Percentiles rank a stretch among this genome's conserved stretches.
Conservation (phyloP, 2,888 invertebrate species). For the Lasioglossum figueresi region DNA sequence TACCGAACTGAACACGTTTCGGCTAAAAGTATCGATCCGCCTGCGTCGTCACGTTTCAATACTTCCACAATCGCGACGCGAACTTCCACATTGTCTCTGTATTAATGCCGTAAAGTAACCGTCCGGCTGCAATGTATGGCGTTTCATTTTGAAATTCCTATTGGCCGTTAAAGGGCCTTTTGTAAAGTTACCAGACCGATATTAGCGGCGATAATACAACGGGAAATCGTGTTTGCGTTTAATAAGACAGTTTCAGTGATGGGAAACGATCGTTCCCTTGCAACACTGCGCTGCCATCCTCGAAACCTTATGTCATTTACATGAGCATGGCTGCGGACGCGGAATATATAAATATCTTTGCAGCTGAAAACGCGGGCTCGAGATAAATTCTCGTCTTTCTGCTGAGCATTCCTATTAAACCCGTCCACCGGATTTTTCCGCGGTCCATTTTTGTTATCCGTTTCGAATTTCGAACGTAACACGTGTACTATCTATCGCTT, state of each 20-base stretch:
- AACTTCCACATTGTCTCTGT: neutral
- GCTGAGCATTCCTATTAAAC: neutral
- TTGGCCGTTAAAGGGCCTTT: conserved; percentile 1
- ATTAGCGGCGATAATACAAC: conserved; percentile 11
- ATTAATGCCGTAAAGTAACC: neutral
- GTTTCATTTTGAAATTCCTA: conserved; percentile 18
- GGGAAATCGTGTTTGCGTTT: neutral
- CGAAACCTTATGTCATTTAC: conserved; percentile 36
- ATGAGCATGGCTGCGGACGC: conserved; percentile 15
- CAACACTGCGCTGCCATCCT: neutral
- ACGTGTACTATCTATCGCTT: neutral
- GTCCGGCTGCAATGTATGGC: neutral
- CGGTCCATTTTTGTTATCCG: neutral
- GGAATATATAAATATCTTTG: conserved; percentile 36
- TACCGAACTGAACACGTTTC: neutral
- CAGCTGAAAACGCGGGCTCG: neutral
- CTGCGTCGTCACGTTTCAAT: neutral
- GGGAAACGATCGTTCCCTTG: neutral
- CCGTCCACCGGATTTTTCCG: neutral
- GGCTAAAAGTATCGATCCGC: neutral
- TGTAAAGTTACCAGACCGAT: neutral
- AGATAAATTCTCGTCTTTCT: neutral
- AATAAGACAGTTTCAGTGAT: conserved; percentile 2
- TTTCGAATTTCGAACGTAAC: neutral
- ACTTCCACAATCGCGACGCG: neutral